Base-by-base conservation (phyloP, 1,140 invertebrate genomes). In the Papilio polytes region DNA sequence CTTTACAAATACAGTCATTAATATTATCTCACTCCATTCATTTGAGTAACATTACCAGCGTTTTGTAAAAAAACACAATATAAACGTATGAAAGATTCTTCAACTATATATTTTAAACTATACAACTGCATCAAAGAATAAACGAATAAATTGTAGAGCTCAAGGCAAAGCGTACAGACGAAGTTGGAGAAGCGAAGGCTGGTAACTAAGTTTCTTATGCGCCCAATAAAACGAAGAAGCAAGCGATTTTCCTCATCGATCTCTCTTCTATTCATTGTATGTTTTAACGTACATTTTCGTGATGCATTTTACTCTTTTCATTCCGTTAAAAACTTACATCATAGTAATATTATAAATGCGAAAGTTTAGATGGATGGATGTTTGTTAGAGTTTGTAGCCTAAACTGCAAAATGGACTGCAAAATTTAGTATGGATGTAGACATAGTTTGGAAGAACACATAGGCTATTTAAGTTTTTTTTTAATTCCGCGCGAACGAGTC, bases 181-280 rank as follows among this genome's bases (percentile, higher is more conserved):
- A 70, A 70, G 63, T 70, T 70, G 12, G 63, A 70, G 13, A 70
- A 70, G 63, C 63, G 63, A 70, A 70, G 26, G 63, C 63, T 70
- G 63, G 63, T 70, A 70, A 70, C 63, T 70, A 70, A 70, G 63
- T 70, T 70, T 70, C 22, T 70, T 36, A 70, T 70, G 63, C 63
- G 13, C 26, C 63, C 63, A 70, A 70, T 70, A 70, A 70, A 70
- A 70, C 26, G 63, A 70, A 70, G 63, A 70, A 70, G 63, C 63
- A 70, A 70, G 63, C 63, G 26, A 70, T 70, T 70, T 70, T 13
- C 13, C 26, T 70, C 63, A 70, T 70, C 63, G 63, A 70, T 15
- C 22, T 70, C 63, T 66, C 13, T 70, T 70, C 63, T 70, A 66
- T 31, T 70, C 59, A 26, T 70, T 31, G 63, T 70, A 26, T 31